phyloP scores from a whole-genome alignment of 2,888 invertebrate genomes.

The Hanleya hanleyi region DNA sequence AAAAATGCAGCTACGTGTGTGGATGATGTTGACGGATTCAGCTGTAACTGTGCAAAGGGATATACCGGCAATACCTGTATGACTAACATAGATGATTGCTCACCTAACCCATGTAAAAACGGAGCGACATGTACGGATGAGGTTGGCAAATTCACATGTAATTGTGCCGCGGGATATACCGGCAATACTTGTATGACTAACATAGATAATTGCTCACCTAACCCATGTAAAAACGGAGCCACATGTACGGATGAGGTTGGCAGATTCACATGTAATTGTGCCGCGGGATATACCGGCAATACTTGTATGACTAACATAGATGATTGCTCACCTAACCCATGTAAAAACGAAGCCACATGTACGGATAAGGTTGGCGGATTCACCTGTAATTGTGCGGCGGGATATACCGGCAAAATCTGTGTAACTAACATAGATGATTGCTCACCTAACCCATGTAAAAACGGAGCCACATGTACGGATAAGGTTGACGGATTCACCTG shows the following conservation, averaged over 20 bases:
- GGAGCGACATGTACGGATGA: constrained; percentile 27
- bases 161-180: constrained; percentile 13
- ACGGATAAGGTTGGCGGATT: constrained; percentile 73
- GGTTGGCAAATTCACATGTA: constrained; percentile 27
- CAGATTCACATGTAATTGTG: constrained; percentile 27
- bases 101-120: constrained; percentile 27
- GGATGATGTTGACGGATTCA: constrained; percentile 24
- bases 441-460: constrained; percentile 75
- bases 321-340: constrained; percentile 68
- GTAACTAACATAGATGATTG: constrained; percentile 75
- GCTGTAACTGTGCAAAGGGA: constrained; percentile 55
- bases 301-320: constrained; percentile 79
- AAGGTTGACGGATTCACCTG: constrained; percentile 79
- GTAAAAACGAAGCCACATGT: constrained; percentile 76
- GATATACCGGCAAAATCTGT: constrained; percentile 85
- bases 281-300: constrained; percentile 84
- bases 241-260: constrained; percentile 25
- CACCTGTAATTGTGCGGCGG: constrained; percentile 86
- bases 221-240: constrained; percentile 34
- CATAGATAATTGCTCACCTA: constrained; percentile 27
- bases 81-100: constrained; percentile 23
- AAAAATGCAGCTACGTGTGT: constrained; percentile 73
- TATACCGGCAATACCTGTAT: constrained; percentile 31
- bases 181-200: constrained; percentile 21
- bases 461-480: constrained; percentile 48